phyloP scores from a whole-genome alignment of 1,140 invertebrate species.

The Pseudomyrmex dendroicus region DNA sequence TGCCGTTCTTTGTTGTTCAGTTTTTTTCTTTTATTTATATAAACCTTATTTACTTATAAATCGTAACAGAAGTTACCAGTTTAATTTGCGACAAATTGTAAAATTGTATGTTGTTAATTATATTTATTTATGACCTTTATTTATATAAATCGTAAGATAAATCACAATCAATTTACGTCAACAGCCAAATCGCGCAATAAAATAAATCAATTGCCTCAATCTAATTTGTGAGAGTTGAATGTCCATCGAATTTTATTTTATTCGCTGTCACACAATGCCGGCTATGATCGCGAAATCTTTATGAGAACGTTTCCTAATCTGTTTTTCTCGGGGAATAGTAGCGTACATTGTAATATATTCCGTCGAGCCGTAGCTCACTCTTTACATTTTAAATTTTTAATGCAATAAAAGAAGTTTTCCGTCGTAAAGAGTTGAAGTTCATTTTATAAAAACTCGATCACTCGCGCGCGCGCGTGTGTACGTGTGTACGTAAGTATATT shows the following conservation, averaged over 20 bases:
- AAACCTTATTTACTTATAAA: neutral
- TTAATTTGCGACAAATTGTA: neutral
- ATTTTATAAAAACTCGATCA: conserved; percentile 18
- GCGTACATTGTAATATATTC: conserved; percentile 34
- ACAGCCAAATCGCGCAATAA: too few relatives aligned
- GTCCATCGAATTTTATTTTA: neutral
- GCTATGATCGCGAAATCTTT: neutral
- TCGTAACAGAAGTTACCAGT: neutral
- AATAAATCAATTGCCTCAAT: neutral
- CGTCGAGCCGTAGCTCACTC: neutral
- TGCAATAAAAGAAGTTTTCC: conserved; percentile 62
- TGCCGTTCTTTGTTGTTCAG: too few relatives aligned
- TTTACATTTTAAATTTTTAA: conserved; percentile 60
- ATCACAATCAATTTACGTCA: too few relatives aligned
- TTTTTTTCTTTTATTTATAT: too few relatives aligned
- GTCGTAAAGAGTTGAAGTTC: conserved; percentile 25
- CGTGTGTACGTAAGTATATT: neutral
- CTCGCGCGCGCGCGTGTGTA: too few relatives aligned
- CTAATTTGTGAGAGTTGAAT: neutral
- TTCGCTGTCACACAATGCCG: neutral
- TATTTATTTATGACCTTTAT: too few relatives aligned
- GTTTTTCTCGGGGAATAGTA: conserved; percentile 5
- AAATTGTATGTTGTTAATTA: too few relatives aligned
- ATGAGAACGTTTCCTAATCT: conserved; percentile 7
- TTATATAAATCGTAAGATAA: too few relatives aligned